Evolutionary conservation across 2,888 invertebrate genomes (phyloP).

Genomic region (Blomia tropicalis): DNA sequence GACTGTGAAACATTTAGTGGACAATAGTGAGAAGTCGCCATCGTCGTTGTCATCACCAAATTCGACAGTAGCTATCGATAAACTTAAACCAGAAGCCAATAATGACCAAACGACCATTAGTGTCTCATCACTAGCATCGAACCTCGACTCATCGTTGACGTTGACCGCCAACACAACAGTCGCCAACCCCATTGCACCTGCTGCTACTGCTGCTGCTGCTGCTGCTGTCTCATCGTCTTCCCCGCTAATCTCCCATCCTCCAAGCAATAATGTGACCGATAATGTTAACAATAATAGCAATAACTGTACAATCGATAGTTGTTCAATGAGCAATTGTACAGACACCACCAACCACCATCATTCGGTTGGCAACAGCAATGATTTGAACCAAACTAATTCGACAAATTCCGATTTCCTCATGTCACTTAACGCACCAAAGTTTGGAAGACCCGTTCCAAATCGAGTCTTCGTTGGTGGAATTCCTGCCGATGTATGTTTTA

Average conservation of each 20-base stretch:
- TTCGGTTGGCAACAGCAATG: not conserved
- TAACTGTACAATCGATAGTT: not conserved
- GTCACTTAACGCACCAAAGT: conserved; percentile 18
- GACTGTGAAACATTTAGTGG: too few species aligned
- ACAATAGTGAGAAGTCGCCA: too few species aligned
- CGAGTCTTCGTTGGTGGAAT: conserved; percentile 91
- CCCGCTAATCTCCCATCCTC: not conserved
- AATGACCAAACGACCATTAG: too few species aligned
- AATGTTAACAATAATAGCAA: not conserved
- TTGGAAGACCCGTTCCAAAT: conserved; percentile 24
- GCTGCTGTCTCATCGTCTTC: not conserved
- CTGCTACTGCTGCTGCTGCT: not conserved
- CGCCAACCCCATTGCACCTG: not conserved
- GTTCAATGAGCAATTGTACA: not conserved
- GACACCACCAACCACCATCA: not conserved
- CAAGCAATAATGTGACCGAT: not conserved
- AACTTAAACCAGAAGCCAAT: not conserved
- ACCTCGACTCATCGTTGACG: not conserved
- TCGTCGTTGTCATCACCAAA: too few species aligned
- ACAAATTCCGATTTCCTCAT: not conserved
- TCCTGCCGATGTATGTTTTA: conserved; percentile 48
- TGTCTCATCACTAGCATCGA: not conserved
- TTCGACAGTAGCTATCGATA: too few species aligned
- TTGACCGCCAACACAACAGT: not conserved
- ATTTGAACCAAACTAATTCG: not conserved